phyloP scores from a whole-genome alignment of 2,888 invertebrate genomes.

The Bibio marci region DNA sequence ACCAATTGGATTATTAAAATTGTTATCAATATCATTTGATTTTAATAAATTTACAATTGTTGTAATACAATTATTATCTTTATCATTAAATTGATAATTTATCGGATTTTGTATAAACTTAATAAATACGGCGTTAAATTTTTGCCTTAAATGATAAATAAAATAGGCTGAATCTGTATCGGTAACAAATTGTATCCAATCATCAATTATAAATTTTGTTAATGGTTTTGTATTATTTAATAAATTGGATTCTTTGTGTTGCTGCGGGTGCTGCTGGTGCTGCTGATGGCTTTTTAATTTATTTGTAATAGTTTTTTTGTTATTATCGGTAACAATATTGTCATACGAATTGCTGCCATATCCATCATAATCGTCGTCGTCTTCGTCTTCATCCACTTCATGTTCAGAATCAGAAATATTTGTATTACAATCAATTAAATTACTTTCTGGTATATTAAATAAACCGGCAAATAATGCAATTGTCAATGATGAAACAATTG shows the following conservation, averaged over 20 bases:
- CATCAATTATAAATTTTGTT: slow-evolving; percentile 42
- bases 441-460: slow-evolving; percentile 30
- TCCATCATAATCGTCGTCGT: no score
- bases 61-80: not conserved
- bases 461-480: slow-evolving; percentile 50
- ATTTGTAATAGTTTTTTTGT: not conserved
- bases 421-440: no score
- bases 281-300: no score
- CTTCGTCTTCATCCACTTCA: not conserved
- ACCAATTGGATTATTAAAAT: slow-evolving; percentile 11
- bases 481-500: slow-evolving; percentile 63
- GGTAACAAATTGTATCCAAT: slow-evolving; percentile 55
- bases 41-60: not conserved
- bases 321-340: slow-evolving; percentile 9
- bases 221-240: no score
- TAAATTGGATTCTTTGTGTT: no score
- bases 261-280: no score
- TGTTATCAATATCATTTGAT: not conserved
- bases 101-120: slow-evolving; percentile 16
- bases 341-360: no score
- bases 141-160: slow-evolving; percentile 50
- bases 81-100: not conserved
- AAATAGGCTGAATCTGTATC: slow-evolving; percentile 48
- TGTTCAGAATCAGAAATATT: slow-evolving; percentile 7
- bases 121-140: slow-evolving; percentile 52